phyloP scores from a whole-genome alignment of 2,113 vertebrate species.

The Globicephala melas region DNA sequence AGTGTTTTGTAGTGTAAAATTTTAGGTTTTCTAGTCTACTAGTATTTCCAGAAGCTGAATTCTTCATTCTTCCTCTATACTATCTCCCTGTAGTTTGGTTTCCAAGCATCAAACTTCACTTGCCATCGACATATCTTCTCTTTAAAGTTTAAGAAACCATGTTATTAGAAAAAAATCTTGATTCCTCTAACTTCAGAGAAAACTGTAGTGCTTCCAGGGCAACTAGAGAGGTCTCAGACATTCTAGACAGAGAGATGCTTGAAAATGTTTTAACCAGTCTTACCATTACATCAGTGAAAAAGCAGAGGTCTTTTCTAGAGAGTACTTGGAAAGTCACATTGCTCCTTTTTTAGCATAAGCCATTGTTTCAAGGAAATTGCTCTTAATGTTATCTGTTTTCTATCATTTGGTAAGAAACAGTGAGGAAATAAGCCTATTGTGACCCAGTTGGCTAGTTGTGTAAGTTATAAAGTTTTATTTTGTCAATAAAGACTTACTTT shows the following conservation, averaged over 20 bases:
- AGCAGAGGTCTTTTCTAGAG: not conserved
- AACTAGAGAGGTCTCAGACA: not conserved
- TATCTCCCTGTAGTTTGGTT: not conserved
- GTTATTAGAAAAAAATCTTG: not conserved
- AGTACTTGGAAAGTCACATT: not conserved
- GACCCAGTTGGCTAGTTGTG: not conserved
- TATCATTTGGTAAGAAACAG: conserved; percentile 10
- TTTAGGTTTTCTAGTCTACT: not conserved
- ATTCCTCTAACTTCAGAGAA: not conserved
- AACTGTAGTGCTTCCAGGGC: not conserved
- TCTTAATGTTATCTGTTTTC: conserved; percentile 34
- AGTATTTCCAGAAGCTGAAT: not conserved
- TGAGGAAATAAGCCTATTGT: conserved; percentile 16
- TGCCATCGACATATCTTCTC: not conserved
- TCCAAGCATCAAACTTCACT: not conserved
- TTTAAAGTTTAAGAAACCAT: conserved; percentile 15
- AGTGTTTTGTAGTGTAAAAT: not conserved
- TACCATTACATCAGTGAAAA: conserved; percentile 1
- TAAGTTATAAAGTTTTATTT: conserved; percentile 51
- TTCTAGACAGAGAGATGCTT: not conserved
- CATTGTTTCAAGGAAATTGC: conserved; percentile 31
- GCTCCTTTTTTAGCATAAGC: not conserved
- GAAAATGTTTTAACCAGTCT: not conserved
- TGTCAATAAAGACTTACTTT: conserved; percentile 36
- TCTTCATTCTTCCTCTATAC: not conserved